A percentile compares a stretch with the other conserved stretches of the same genome.
These are phyloP conservation scores for Heteronetta atricapilla DNA, from an alignment of 2,113 vertebrate genomes.

Conservation along the genomic window DNA sequence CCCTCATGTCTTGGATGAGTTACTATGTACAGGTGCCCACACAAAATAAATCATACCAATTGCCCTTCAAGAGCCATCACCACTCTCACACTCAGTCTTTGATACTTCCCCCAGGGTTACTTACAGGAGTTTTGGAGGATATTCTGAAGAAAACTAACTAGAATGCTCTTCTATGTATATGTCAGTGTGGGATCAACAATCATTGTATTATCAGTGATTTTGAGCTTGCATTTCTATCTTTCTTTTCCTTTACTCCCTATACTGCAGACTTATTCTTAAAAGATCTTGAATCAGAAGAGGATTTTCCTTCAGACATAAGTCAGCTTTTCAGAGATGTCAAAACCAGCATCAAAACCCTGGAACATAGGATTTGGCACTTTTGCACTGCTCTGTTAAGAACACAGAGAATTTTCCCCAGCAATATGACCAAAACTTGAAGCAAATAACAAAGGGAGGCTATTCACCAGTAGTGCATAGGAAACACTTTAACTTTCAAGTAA, in stretches of 20 bases:
- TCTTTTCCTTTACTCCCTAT: background rate
- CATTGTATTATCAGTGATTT: background rate
- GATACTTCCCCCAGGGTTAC: background rate
- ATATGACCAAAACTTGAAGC: background rate
- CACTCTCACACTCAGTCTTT: background rate
- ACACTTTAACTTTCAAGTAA: background rate
- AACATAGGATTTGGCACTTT: background rate
- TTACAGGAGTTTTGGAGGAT: background rate
- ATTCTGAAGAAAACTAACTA: background rate
- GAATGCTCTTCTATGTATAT: background rate
- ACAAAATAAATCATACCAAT: background rate
- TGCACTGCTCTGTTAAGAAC: background rate
- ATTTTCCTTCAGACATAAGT: background rate
- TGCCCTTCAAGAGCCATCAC: background rate
- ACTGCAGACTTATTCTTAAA: background rate
- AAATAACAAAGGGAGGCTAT: constrained; percentile 5
- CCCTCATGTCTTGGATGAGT: background rate
- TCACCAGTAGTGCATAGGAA: background rate
- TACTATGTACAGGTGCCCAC: background rate
- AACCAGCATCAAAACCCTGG: background rate
- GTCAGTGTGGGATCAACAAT: background rate
- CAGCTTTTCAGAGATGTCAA: background rate
- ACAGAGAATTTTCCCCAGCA: background rate
- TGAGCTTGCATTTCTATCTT: background rate
- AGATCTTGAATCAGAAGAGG: background rate